These are phyloP conservation scores for Ophonus ardosiacus DNA, from an alignment of 2,888 invertebrate genomes.

Conservation along the genomic window DNA sequence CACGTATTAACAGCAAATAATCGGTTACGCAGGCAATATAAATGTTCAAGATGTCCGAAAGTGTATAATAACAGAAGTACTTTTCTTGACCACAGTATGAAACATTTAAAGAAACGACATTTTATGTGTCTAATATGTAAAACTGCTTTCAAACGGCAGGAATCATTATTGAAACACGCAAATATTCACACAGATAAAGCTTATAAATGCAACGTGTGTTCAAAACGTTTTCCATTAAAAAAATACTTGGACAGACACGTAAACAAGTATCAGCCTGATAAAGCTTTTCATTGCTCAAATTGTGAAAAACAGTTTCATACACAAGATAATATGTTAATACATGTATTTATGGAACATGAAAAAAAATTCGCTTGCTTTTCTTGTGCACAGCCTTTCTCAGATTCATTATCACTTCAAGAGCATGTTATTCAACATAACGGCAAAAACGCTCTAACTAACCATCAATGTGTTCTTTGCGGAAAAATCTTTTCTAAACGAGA, in stretches of 20 bases:
- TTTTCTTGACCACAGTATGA: slow-evolving; percentile 28
- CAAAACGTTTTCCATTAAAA: slow-evolving; percentile 20
- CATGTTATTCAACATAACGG: slow-evolving; percentile 43
- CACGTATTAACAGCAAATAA: slow-evolving; percentile 39
- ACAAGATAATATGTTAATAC: slow-evolving; percentile 32
- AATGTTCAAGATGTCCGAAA: slow-evolving; percentile 42
- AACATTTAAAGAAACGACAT: slow-evolving; percentile 39
- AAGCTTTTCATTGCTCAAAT: slow-evolving; percentile 14
- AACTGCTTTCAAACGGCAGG: slow-evolving; percentile 18
- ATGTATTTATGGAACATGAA: slow-evolving; percentile 32
- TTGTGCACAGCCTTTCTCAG: slow-evolving; percentile 12
- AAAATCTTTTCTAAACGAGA: slow-evolving; percentile 33
- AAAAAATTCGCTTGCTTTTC: slow-evolving; percentile 28
- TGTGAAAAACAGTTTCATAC: slow-evolving; percentile 42
- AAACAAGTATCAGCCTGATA: slow-evolving; percentile 10
- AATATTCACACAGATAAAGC: slow-evolving; percentile 46
- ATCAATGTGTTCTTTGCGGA: slow-evolving; percentile 39
- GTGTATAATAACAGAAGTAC: neutral
- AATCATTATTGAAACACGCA: slow-evolving; percentile 11
- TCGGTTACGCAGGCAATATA: slow-evolving; percentile 29
- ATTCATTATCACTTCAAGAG: slow-evolving; percentile 10
- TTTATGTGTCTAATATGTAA: slow-evolving; percentile 34
- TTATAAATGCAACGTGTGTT: slow-evolving; percentile 29
- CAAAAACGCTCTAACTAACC: neutral
- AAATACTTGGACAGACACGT: slow-evolving; percentile 2